phyloP scores from a whole-genome alignment of 2,113 vertebrate species.

The Ardeotis arabs region DNA sequence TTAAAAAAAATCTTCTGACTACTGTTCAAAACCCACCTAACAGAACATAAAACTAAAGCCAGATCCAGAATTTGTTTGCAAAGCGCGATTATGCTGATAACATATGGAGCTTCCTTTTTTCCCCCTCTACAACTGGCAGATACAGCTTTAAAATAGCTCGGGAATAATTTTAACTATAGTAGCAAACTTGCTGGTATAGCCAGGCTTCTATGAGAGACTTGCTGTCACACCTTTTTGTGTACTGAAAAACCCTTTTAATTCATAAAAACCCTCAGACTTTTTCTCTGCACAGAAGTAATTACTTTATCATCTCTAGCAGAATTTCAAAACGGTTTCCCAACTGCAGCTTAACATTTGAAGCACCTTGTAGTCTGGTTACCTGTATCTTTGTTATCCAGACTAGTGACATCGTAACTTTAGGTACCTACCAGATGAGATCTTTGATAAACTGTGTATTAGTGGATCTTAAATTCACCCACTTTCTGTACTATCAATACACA shows the following conservation, averaged over 20 bases:
- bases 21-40: neutral
- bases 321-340: neutral
- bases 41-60: neutral
- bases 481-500: neutral
- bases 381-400: neutral
- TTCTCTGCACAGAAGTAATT: neutral
- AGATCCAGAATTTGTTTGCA: neutral
- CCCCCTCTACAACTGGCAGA: neutral
- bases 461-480: neutral
- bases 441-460: neutral
- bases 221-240: neutral
- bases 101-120: neutral
- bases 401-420: neutral
- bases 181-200: neutral
- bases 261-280: neutral
- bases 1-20: neutral
- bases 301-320: neutral
- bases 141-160: neutral
- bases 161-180: neutral
- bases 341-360: neutral
- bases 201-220: neutral
- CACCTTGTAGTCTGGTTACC: neutral
- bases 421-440: neutral
- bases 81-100: neutral
- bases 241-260: neutral